Percentiles rank a stretch among this genome's conserved stretches.
Conservation (phyloP, 2,113 vertebrate species). For the Romanogobio albipinnatus region DNA sequence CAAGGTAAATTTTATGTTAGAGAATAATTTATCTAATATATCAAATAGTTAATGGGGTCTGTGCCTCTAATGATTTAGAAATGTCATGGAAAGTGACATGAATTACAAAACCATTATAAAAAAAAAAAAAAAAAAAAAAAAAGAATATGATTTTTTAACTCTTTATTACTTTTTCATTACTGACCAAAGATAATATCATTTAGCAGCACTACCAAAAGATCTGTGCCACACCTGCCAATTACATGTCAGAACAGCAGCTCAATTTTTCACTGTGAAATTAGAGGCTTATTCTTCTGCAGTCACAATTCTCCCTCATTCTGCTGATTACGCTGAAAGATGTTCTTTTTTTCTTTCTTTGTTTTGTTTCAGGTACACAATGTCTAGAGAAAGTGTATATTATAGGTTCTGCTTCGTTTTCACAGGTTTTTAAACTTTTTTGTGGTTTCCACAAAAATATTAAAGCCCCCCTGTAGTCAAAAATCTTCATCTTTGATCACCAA, state of each 20-base stretch:
- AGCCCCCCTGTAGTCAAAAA: too few relatives aligned
- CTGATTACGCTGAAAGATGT: background rate
- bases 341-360: background rate
- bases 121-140: background rate
- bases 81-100: background rate
- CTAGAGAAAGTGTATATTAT: background rate
- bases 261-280: background rate
- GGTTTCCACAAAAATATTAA: too few relatives aligned
- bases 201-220: background rate
- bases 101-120: background rate
- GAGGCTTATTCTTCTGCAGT: background rate
- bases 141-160: background rate
- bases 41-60: background rate
- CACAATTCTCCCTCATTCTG: background rate
- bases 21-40: background rate
- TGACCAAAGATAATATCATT: background rate
- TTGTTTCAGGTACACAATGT: background rate
- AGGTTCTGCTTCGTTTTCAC: background rate
- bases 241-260: background rate
- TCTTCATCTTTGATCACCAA: too few relatives aligned
- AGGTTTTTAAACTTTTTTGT: background rate
- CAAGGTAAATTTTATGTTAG: background rate
- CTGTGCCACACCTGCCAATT: slow-evolving; percentile 1
- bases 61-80: background rate
- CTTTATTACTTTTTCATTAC: background rate